Percentiles rank a stretch among this genome's conserved stretches.
phyloP scores from a whole-genome alignment of 2,113 vertebrate species.

The Castor canadensis region DNA sequence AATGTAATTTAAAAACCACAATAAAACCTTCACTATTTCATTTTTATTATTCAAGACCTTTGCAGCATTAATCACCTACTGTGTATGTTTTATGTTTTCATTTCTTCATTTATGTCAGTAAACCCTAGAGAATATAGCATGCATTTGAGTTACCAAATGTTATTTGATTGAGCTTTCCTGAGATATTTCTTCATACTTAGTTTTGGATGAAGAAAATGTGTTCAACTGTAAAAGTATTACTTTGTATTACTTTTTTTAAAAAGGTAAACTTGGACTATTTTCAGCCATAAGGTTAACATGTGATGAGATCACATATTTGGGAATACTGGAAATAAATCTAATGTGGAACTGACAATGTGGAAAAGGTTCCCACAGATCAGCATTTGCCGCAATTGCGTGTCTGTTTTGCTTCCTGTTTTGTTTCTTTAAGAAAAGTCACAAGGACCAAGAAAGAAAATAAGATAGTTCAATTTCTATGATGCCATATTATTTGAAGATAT shows the following conservation, averaged over 20 bases:
- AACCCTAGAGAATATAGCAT: not conserved
- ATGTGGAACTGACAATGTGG: not conserved
- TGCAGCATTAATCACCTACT: not conserved
- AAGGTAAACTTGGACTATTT: not conserved
- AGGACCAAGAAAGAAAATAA: slow-evolving; percentile 7
- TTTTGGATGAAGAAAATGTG: slow-evolving; percentile 27
- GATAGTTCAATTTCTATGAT: not conserved
- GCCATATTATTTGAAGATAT: not conserved
- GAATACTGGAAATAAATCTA: not conserved
- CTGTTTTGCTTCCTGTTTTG: not conserved
- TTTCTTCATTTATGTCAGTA: not conserved
- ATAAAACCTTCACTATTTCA: not conserved
- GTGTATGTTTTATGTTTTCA: not conserved
- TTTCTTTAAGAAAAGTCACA: slow-evolving; percentile 46
- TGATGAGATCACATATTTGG: not conserved
- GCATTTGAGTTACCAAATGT: not conserved
- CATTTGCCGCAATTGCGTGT: not conserved
- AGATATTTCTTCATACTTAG: not conserved
- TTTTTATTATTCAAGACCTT: slow-evolving; percentile 13
- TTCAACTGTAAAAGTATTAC: not conserved
- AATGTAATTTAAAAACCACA: slow-evolving; percentile 39
- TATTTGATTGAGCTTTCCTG: not conserved
- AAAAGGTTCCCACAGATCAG: not conserved
- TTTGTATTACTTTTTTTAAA: not conserved
- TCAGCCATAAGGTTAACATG: not conserved